These are phyloP conservation scores for Diarsia rubi DNA, from an alignment of 2,888 invertebrate species.

Conservation along the genomic window DNA sequence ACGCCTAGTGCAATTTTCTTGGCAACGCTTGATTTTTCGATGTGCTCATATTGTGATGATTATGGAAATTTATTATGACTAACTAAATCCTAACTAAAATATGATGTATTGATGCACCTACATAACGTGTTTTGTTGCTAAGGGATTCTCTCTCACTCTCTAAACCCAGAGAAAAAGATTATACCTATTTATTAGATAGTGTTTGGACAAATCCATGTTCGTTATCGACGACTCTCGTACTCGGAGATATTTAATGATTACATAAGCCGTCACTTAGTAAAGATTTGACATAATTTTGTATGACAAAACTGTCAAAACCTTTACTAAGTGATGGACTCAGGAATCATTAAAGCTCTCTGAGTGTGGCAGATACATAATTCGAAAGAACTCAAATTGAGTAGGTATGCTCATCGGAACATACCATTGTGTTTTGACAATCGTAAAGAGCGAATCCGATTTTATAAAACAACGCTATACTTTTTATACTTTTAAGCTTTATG, in stretches of 20 bases:
- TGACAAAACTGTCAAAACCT: too few species aligned
- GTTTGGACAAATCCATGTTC: background rate
- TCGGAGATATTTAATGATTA: too few species aligned
- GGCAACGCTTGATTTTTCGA: conserved; percentile 2
- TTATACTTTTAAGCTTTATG: conserved; percentile 22
- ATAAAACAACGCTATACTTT: conserved; percentile 33
- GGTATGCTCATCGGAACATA: conserved; percentile 1
- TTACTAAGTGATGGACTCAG: too few species aligned
- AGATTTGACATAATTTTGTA: too few species aligned
- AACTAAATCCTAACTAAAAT: background rate
- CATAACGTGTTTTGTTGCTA: background rate
- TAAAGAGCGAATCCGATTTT: conserved; percentile 30
- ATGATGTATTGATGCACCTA: background rate
- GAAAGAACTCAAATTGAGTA: conserved; percentile 12
- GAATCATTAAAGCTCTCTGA: too few species aligned
- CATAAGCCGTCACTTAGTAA: too few species aligned
- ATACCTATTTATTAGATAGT: background rate
- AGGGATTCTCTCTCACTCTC: background rate
- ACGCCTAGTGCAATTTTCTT: conserved; percentile 7
- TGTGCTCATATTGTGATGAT: conserved; percentile 29
- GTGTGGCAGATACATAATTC: conserved; percentile 2
- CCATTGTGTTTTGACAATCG: conserved; percentile 21
- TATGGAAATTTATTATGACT: conserved; percentile 14
- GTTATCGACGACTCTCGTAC: too few species aligned
- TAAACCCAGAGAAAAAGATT: background rate